Evolutionary conservation across 1,140 invertebrate genomes (phyloP).

Genomic region (Drosophila punjabiensis): DNA sequence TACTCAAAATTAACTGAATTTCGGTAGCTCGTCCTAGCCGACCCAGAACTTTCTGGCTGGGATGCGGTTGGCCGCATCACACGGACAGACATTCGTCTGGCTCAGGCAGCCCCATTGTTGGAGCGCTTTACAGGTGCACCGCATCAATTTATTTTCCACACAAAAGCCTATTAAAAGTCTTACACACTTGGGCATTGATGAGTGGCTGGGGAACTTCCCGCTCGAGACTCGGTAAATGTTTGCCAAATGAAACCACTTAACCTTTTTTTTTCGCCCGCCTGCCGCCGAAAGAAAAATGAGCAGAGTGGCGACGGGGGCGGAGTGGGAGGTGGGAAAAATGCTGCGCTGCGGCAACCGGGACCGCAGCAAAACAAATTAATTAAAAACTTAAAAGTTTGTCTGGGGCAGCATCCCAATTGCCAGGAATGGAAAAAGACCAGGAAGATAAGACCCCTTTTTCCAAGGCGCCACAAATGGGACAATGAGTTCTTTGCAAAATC

Average conservation of each 20-base stretch:
- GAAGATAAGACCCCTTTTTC: conserved; percentile 14
- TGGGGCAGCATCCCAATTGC: conserved; percentile 34
- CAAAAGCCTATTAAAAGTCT: conserved; percentile 82
- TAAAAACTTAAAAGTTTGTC: conserved; percentile 79
- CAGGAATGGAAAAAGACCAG: conserved; percentile 4
- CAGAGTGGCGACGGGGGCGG: conserved; percentile 15
- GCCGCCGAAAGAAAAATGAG: conserved; percentile 54
- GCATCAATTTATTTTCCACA: conserved; percentile 82
- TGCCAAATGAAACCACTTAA: conserved; percentile 83
- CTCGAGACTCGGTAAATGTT: conserved; percentile 68
- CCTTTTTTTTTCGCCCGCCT: conserved; percentile 58
- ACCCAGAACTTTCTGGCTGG: conserved; percentile 50
- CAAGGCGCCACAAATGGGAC: conserved; percentile 11
- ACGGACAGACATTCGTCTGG: conserved; percentile 45
- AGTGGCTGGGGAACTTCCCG: conserved; percentile 36
- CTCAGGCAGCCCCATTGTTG: conserved; percentile 51
- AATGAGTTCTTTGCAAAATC: conserved; percentile 19
- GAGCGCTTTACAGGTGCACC: conserved; percentile 77
- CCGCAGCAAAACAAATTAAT: conserved; percentile 79
- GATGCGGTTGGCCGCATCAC: conserved; percentile 65
- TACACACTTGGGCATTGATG: conserved; percentile 67
- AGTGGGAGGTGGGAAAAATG: conserved; percentile 7
- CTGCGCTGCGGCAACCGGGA: conserved; percentile 30
- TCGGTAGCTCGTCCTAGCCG: conserved; percentile 17
- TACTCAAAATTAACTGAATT: conserved; percentile 77